Percentiles rank a stretch among this genome's conserved stretches.
These are phyloP conservation scores for Amiota minor DNA, from an alignment of 2,888 invertebrate genomes.

Conservation along the genomic window DNA sequence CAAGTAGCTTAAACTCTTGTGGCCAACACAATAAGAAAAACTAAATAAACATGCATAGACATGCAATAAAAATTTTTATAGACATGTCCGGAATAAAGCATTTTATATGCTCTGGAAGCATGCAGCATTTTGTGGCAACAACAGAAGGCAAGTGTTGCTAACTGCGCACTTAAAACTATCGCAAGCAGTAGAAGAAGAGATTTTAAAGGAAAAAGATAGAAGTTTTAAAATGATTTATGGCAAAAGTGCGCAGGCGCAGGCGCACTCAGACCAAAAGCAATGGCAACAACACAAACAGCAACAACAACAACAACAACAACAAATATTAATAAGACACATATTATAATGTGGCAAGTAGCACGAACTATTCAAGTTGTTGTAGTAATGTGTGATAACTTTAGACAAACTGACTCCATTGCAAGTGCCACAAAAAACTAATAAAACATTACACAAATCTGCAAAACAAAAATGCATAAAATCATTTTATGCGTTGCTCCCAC, in stretches of 20 bases:
- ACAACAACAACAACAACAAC: slow-evolving; percentile 27
- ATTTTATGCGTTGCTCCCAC: no score
- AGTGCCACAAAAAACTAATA: no score
- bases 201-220: slow-evolving; percentile 39
- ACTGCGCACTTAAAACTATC: slow-evolving; percentile 66
- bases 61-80: slow-evolving; percentile 68
- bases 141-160: slow-evolving; percentile 69
- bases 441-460: no score
- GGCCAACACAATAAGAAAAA: slow-evolving; percentile 48
- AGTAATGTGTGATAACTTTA: neutral
- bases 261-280: slow-evolving; percentile 52
- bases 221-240: slow-evolving; percentile 68
- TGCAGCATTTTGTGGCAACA: slow-evolving; percentile 42
- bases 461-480: no score
- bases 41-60: slow-evolving; percentile 46
- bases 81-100: slow-evolving; percentile 40
- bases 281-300: slow-evolving; percentile 47
- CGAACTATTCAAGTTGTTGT: slow-evolving; percentile 49
- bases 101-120: neutral
- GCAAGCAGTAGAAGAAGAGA: slow-evolving; percentile 22
- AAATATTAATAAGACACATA: neutral
- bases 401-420: no score
- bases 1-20: neutral
- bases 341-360: slow-evolving; percentile 51
- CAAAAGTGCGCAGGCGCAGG: slow-evolving; percentile 66